phyloP scores from a whole-genome alignment of 1,140 invertebrate species.

The Andrena cerasifolii region DNA sequence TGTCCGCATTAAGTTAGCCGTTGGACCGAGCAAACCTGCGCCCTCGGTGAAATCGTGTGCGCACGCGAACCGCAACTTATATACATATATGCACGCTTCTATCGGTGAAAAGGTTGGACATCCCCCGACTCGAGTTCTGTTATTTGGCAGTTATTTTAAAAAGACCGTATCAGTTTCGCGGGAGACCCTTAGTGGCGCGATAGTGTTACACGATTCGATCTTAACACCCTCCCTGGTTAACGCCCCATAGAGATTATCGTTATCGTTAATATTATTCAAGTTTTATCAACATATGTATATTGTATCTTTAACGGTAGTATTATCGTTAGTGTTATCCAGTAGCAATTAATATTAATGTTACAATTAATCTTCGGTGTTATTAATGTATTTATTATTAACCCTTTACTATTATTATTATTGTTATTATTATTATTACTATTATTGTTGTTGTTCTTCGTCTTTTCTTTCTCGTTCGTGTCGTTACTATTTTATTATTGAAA shows the following conservation, averaged over 20 bases:
- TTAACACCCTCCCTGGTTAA: slow-evolving; percentile 46
- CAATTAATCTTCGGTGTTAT: not conserved
- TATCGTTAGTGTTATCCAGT: not conserved
- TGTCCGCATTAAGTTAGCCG: too few species aligned
- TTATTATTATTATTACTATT: slow-evolving; percentile 20
- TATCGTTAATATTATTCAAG: slow-evolving; percentile 48
- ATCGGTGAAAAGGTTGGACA: slow-evolving; percentile 56
- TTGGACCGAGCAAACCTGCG: too few species aligned
- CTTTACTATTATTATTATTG: slow-evolving; percentile 38
- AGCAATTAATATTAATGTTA: not conserved
- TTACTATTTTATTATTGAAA: slow-evolving; percentile 62
- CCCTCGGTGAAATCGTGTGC: too few species aligned
- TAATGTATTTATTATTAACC: not conserved
- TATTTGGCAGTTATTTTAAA: slow-evolving; percentile 77
- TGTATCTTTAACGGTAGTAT: slow-evolving; percentile 23
- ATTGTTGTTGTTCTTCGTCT: slow-evolving; percentile 18
- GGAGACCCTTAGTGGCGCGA: slow-evolving; percentile 43
- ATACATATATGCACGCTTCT: slow-evolving; percentile 1
- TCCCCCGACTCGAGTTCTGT: slow-evolving; percentile 67
- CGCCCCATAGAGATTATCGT: slow-evolving; percentile 52
- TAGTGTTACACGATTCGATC: slow-evolving; percentile 41
- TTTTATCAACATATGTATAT: slow-evolving; percentile 14
- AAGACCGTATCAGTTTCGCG: slow-evolving; percentile 70
- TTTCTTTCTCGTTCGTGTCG: slow-evolving; percentile 5
- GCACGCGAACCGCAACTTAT: slow-evolving; percentile 9